Evolutionary conservation across 2,888 invertebrate species (phyloP).

Genomic region (Timandra comae): DNA sequence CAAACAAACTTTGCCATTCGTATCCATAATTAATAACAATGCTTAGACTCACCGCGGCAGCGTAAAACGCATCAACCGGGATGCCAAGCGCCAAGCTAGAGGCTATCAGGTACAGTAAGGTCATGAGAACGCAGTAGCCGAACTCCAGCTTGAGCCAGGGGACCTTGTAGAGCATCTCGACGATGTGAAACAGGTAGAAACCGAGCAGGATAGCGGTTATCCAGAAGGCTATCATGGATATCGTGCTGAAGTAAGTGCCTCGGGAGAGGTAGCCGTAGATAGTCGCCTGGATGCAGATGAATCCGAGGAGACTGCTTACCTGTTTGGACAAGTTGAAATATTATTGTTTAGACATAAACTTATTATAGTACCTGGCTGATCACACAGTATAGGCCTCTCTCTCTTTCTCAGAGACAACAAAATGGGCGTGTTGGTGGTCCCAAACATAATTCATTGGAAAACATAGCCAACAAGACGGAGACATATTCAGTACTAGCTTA

Average conservation of each 20-base stretch:
- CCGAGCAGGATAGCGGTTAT: conserved; percentile 86
- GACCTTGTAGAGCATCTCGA: conserved; percentile 89
- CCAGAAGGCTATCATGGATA: conserved; percentile 91
- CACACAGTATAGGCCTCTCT: no score
- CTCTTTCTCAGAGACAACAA: no score
- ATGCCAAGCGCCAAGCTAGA: conserved; percentile 82
- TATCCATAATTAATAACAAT: no score
- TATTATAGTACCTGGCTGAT: no score
- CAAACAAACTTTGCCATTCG: no score
- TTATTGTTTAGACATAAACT: no score
- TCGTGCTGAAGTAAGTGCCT: conserved; percentile 85
- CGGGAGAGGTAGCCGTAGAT: conserved; percentile 71
- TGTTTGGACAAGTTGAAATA: no score
- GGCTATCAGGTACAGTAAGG: conserved; percentile 85
- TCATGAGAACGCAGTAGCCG: conserved; percentile 84
- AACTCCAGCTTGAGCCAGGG: conserved; percentile 93
- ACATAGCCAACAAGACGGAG: no score
- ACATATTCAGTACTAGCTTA: no score
- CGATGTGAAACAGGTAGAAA: conserved; percentile 89
- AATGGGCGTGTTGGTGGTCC: no score
- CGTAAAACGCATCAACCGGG: no score
- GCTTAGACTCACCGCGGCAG: conserved; percentile 84
- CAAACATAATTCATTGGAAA: no score
- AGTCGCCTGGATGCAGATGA: conserved; percentile 86
- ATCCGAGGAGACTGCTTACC: conserved; percentile 84